Base-by-base conservation (phyloP, 2,113 vertebrate species). In the Cygnus atratus region DNA sequence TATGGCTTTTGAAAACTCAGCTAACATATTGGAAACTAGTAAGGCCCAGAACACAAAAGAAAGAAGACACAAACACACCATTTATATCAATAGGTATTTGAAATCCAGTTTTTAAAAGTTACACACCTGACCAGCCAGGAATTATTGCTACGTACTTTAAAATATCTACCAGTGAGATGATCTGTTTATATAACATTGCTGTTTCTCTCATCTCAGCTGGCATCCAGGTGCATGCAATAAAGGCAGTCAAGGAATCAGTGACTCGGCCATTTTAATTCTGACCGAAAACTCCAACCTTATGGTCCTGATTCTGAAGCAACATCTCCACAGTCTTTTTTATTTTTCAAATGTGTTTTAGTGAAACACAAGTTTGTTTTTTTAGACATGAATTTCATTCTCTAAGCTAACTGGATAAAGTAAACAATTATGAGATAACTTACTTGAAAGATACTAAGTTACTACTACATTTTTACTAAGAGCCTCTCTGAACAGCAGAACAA, bases 351-450 rank as follows among this genome's bases (percentile, higher is more conserved):
- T 48, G 46, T 22, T 48, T 48, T 48, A 48, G 20, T 6, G 2
- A 26, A 4, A 46, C 5, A 0, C 4, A 41, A 15, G 44, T 84
- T 57, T 35, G 3, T 31, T 39, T 94, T 86, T 81, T 85, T 37
- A 74, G 87, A 37, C 4, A 57, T 4, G 76, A 66, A 62, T 9
- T 22, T 20, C 26, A 9, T 66, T 78, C 9, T 54, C 29, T 52
- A 58, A 1, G 0, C 11, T n/a, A 74, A 11, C 2, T 5, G 0
- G 25, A 39, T 11, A n/a, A 55, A 31, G 0, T 6, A 20, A 55
- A 54, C 41, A 24, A 11, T 1, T 1, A 3, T 18, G 3, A 5
- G 0, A 8, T 1, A 4, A 20, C 13, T 10, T 2, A 68, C 4
- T 68, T 61, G 5, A 35, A 80, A 50, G 58, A 21, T 22, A 39